Base-by-base conservation (phyloP, 2,113 vertebrate species). In the Lota lota region DNA sequence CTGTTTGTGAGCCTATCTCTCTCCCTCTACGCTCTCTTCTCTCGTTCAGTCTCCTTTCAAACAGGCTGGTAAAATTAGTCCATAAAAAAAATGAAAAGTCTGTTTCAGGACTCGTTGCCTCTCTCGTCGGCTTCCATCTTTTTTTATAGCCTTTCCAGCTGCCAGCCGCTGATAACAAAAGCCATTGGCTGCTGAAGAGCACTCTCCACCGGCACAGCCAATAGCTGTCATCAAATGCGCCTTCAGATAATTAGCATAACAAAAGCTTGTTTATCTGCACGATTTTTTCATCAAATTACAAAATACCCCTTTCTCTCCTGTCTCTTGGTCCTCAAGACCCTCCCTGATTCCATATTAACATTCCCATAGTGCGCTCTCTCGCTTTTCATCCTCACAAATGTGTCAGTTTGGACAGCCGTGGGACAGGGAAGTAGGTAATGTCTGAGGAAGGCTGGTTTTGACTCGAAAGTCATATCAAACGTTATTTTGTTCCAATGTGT, bases 91-190 rank as follows among this genome's bases (percentile, higher is more conserved):
- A 81, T 5, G 40, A 47, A 72, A 83, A 87, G 83, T 83, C 73
- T 74, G 85, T 79, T 88, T 86, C 79, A 78, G 69, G 77, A 80
- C 74, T 82, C 69, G 76, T 73, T 68, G 84, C 80, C 83, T 88
- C 84, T 14, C 40, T 82, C 50, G 75, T 67, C 74, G 68, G 76
- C 83, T 86, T 72, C 78, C 66, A 77, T 81, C 83, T 84, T 81
- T 84, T 81, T 86, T 86, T 81, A 83, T 75, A 79, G 83, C 70
- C 76, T 81, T 77, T 87, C 83, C 82, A 88, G 86, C 88, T 90
- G 90, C 82, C 83, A 85, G 81, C 72, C 75, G 68, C 77, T 79
- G 87, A 88, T 88, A 84, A 91, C 85, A 90, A 85, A 85, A 85
- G 83, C 81, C 61, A 84, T 76, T 83, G 87, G 86, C 73, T 86